Conservation (phyloP, 2,888 invertebrate genomes). For the Eupithecia abbreviata region DNA sequence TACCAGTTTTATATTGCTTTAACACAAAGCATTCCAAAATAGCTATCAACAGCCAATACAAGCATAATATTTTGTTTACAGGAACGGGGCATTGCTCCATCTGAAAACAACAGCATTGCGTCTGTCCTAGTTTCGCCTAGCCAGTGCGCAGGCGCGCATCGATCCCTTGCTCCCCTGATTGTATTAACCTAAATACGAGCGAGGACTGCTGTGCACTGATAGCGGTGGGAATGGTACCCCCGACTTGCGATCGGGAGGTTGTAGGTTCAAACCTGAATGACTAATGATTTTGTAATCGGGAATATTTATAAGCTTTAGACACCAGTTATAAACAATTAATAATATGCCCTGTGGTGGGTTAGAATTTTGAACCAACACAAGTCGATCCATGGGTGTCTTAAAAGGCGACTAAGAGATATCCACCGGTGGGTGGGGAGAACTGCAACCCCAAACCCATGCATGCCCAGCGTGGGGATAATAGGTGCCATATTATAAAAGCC, state of each 20-base stretch:
- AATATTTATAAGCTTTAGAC: neutral
- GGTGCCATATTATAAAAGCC: too few relatives aligned
- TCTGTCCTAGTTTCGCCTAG: conserved; percentile 37
- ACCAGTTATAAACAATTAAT: too few relatives aligned
- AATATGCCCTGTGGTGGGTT: too few relatives aligned
- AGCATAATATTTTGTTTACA: neutral
- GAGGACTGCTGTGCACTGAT: conserved; percentile 25
- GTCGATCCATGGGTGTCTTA: too few relatives aligned
- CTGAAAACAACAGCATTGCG: conserved; percentile 43
- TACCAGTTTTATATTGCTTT: neutral
- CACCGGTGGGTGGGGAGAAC: too few relatives aligned
- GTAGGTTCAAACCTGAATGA: neutral
- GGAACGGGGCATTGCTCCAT: conserved; percentile 3
- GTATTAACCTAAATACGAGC: conserved; percentile 42
- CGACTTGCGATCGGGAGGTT: neutral
- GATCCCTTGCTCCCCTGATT: conserved; percentile 37
- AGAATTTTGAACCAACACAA: too few relatives aligned
- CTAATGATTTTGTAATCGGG: neutral
- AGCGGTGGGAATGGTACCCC: neutral
- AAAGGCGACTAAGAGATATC: too few relatives aligned
- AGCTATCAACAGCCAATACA: neutral
- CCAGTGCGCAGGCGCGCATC: conserved; percentile 41
- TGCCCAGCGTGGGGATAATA: too few relatives aligned
- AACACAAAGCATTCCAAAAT: neutral
- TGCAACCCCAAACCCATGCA: too few relatives aligned